phyloP scores from a whole-genome alignment of 2,888 invertebrate species.

The Rhagium mordax region DNA sequence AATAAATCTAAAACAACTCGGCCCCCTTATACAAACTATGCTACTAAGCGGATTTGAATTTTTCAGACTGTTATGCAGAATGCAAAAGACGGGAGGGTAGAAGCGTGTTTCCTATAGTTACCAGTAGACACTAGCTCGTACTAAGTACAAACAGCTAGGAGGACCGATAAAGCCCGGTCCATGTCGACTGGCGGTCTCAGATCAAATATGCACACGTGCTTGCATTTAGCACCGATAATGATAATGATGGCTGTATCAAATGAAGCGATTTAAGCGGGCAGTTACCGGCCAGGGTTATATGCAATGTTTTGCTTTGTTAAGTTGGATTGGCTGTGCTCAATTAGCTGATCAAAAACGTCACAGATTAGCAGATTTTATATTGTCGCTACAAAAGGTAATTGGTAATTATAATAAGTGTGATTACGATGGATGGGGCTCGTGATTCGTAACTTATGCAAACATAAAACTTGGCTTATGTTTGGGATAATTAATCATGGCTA shows the following conservation, averaged over 20 bases:
- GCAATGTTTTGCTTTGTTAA: slow-evolving; percentile 12
- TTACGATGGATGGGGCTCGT: neutral
- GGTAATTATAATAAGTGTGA: neutral
- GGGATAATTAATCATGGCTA: neutral
- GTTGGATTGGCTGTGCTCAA: slow-evolving; percentile 18
- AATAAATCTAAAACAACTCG: slow-evolving; percentile 27
- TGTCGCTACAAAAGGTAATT: slow-evolving; percentile 3
- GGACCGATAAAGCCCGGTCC: slow-evolving; percentile 45
- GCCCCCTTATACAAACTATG: slow-evolving; percentile 11
- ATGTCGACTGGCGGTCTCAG: slow-evolving; percentile 44
- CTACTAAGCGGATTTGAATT: slow-evolving; percentile 56
- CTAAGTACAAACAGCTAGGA: slow-evolving; percentile 35
- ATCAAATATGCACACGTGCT: slow-evolving; percentile 54
- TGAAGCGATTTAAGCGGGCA: slow-evolving; percentile 33
- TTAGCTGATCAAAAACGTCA: slow-evolving; percentile 16
- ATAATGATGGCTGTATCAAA: slow-evolving; percentile 49
- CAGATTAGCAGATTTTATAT: slow-evolving; percentile 6
- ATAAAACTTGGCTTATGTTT: neutral
- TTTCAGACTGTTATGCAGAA: slow-evolving; percentile 48
- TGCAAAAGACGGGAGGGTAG: slow-evolving; percentile 40
- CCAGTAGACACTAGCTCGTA: slow-evolving; percentile 16
- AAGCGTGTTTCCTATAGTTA: slow-evolving; percentile 45
- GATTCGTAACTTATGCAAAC: neutral
- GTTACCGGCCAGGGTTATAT: neutral
- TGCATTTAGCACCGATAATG: slow-evolving; percentile 48